phyloP scores from a whole-genome alignment of 30 jellyfish, hydroid and myxozoan genomes.

The Aurelia aurita region DNA sequence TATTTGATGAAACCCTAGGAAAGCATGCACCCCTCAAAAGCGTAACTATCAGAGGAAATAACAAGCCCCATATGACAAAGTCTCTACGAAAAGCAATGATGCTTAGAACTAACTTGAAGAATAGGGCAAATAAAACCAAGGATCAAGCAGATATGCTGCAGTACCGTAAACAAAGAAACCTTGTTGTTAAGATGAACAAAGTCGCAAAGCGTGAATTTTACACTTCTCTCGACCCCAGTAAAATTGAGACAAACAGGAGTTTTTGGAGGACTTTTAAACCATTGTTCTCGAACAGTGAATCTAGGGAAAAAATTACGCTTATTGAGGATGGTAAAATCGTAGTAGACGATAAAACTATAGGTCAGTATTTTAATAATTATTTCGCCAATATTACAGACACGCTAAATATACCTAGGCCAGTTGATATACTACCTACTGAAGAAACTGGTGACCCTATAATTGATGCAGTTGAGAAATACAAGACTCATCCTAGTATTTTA shows the following conservation, averaged over 20 bases:
- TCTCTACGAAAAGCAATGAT: conserved; percentile 36
- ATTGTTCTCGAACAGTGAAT: conserved; percentile 16
- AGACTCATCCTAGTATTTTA: no score
- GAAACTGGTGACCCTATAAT: no score
- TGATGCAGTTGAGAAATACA: no score
- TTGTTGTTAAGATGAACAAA: conserved; percentile 51
- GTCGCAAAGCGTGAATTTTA: conserved; percentile 33
- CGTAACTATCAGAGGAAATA: no score
- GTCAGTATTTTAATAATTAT: conserved; percentile 39
- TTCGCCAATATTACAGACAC: no score
- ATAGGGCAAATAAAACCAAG: conserved; percentile 32
- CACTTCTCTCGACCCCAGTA: no score
- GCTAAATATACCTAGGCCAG: no score
- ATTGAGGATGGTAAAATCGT: conserved; percentile 35
- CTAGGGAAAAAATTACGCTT: conserved; percentile 35
- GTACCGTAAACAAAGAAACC: no score
- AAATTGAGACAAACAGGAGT: no score
- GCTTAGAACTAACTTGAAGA: conserved; percentile 42
- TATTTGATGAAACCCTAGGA: conserved; percentile 46
- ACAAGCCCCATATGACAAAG: no score
- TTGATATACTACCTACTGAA: no score
- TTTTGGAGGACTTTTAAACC: conserved; percentile 44
- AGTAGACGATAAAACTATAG: conserved; percentile 33
- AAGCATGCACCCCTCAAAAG: conserved; percentile 53
- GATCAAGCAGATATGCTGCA: conserved; percentile 29